Percentiles rank a stretch among this genome's conserved stretches.
phyloP scores from a whole-genome alignment of 2,113 vertebrate genomes.

The Rhinogobius similis region DNA sequence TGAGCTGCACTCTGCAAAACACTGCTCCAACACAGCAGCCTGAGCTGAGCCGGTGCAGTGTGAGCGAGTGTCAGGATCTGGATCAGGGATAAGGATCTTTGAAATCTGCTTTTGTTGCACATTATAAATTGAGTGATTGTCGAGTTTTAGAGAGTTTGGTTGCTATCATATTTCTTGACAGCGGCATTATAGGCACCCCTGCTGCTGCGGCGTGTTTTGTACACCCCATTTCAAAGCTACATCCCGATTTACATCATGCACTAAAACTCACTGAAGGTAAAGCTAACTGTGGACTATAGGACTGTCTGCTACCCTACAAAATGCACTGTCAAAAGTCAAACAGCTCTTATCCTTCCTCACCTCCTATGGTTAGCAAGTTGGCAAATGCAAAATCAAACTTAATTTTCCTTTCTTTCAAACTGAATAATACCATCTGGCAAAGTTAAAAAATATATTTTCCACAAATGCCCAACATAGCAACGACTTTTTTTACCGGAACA shows the following conservation, averaged over 20 bases:
- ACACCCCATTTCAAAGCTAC: conserved; percentile 3
- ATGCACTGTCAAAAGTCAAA: background rate
- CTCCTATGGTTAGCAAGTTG: too few species aligned
- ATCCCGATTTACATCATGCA: conserved; percentile 8
- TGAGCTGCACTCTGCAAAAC: too few species aligned
- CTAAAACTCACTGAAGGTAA: conserved; percentile 24
- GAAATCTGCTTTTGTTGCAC: background rate
- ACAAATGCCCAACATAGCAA: conserved; percentile 10
- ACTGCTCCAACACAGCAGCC: too few species aligned
- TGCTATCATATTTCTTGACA: conserved; percentile 18
- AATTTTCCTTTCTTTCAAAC: background rate
- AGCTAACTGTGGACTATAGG: background rate
- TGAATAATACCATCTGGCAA: background rate
- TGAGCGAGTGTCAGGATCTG: too few species aligned
- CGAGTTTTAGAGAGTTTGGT: too few species aligned
- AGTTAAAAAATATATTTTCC: background rate
- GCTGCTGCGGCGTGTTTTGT: conserved; percentile 29
- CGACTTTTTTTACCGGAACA: background rate
- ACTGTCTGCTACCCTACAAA: background rate
- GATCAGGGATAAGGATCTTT: too few species aligned
- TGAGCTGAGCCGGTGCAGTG: too few species aligned
- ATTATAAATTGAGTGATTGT: background rate
- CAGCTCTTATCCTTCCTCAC: too few species aligned
- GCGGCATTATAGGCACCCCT: conserved; percentile 24
- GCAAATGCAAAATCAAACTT: too few species aligned